Conservation (phyloP, 2,797 vertebrate species). For the Oreortyx pictus region DNA sequence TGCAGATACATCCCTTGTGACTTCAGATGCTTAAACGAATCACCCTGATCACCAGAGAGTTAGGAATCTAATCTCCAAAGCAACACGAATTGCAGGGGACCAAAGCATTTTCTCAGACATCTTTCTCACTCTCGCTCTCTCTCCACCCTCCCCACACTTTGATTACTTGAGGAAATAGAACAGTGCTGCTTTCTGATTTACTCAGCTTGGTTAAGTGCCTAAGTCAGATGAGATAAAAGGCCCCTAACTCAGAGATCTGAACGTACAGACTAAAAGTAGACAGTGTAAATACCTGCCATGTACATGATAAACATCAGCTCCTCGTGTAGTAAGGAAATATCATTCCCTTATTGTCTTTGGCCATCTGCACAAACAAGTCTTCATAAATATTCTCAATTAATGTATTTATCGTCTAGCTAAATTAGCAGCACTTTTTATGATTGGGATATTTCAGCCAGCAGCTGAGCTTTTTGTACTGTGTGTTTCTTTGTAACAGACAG, state of each 20-base stretch:
- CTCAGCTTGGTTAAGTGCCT: background rate
- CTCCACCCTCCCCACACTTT: background rate
- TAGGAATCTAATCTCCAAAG: background rate
- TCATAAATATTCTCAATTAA: constrained; percentile 50
- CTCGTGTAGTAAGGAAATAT: background rate
- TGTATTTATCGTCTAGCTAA: constrained; percentile 40
- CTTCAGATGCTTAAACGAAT: background rate
- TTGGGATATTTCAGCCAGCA: constrained; percentile 26
- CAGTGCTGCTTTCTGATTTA: background rate
- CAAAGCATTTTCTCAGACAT: background rate
- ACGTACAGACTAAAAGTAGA: background rate
- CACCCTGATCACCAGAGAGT: background rate
- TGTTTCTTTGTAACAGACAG: constrained; percentile 1
- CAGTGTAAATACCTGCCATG: constrained; percentile 4
- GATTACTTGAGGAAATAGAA: background rate
- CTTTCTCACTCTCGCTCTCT: background rate
- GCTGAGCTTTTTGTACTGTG: constrained; percentile 23
- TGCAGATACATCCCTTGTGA: background rate
- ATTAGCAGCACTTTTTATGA: constrained; percentile 46
- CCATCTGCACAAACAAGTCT: constrained; percentile 33
- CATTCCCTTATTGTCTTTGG: constrained; percentile 8
- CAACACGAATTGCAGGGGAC: background rate
- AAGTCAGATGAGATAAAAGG: background rate
- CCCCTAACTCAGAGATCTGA: background rate
- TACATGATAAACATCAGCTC: background rate